These are phyloP conservation scores for Tauraco erythrolophus DNA, from an alignment of 2,113 vertebrate species.

Conservation along the genomic window DNA sequence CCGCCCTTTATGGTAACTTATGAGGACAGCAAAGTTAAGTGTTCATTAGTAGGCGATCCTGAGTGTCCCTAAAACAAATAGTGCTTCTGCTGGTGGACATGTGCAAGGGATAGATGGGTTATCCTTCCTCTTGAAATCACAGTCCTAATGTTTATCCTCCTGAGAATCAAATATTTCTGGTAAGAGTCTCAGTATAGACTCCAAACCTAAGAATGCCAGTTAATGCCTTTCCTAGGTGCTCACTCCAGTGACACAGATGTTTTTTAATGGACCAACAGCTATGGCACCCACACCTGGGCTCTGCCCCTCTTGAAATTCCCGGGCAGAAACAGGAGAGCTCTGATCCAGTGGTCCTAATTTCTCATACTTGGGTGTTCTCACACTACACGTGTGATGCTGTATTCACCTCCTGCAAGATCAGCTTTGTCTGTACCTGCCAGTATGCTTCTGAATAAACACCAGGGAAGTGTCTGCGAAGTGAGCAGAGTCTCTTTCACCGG, in stretches of 20 bases:
- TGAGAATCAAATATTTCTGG: background rate
- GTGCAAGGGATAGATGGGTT: background rate
- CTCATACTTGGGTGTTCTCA: background rate
- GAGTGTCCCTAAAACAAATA: background rate
- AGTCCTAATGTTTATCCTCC: background rate
- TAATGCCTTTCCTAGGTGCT: background rate
- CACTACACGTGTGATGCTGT: background rate
- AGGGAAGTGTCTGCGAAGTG: background rate
- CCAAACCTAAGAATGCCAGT: background rate
- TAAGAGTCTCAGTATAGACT: background rate
- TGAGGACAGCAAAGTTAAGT: slow-evolving; percentile 36
- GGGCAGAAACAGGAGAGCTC: background rate
- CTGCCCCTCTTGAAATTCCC: background rate
- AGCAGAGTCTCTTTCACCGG: background rate
- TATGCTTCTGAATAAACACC: background rate
- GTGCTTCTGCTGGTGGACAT: background rate
- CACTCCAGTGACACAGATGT: background rate
- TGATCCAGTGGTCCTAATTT: background rate
- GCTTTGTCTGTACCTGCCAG: background rate
- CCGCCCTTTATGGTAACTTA: slow-evolving; percentile 43
- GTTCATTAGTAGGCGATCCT: slow-evolving; percentile 8
- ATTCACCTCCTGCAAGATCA: background rate
- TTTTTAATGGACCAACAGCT: background rate
- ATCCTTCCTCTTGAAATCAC: background rate
- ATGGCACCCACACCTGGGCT: background rate